Percentiles rank a stretch among this genome's conserved stretches.
These are phyloP conservation scores for Capromys pilorides DNA, from an alignment of 2,797 vertebrate genomes.

Conservation along the genomic window DNA sequence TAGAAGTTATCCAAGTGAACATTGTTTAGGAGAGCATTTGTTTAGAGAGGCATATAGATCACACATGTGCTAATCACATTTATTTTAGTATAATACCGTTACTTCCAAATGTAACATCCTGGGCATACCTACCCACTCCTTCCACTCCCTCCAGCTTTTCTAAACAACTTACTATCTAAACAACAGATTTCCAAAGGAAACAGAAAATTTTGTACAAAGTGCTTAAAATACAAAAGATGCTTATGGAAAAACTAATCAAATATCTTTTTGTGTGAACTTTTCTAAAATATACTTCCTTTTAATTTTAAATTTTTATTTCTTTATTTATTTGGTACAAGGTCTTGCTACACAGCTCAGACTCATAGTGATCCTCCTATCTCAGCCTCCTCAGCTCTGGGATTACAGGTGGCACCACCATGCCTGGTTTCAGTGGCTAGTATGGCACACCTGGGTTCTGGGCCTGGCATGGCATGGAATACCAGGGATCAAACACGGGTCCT, in stretches of 20 bases:
- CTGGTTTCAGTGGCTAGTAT: too few species aligned
- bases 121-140: too few species aligned
- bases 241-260: background rate
- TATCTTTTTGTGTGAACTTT: slow-evolving; percentile 11
- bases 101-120: background rate
- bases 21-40: slow-evolving; percentile 52
- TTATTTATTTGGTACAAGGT: too few species aligned
- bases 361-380: too few species aligned
- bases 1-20: slow-evolving; percentile 13
- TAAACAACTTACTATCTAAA: background rate
- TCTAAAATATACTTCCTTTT: background rate
- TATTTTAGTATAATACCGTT: background rate
- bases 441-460: too few species aligned
- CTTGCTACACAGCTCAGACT: too few species aligned
- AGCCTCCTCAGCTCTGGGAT: too few species aligned
- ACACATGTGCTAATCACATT: background rate
- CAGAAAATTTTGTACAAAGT: background rate
- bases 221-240: background rate
- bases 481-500: too few species aligned
- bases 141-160: background rate
- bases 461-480: too few species aligned
- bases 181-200: slow-evolving; percentile 14
- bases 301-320: too few species aligned
- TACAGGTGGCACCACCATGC: too few species aligned
- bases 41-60: background rate